phyloP scores from a whole-genome alignment of 2,888 invertebrate species.

The Troglohyphantes excavatus region DNA sequence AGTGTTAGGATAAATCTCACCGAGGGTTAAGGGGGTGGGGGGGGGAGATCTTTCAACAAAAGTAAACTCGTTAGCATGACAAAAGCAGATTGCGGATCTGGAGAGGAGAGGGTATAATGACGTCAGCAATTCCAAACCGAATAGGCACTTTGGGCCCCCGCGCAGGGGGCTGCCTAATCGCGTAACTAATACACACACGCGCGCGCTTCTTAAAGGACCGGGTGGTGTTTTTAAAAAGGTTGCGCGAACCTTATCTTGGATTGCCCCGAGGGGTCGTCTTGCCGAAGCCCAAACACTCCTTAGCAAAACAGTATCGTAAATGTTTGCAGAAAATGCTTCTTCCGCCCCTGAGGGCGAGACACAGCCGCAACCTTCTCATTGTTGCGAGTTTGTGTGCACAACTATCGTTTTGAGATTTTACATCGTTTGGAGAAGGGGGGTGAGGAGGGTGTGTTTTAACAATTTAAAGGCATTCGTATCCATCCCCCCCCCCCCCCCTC shows the following conservation, averaged over 20 bases:
- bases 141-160: conserved; percentile 55
- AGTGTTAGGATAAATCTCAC: background rate
- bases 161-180: conserved; percentile 51
- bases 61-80: conserved; percentile 78
- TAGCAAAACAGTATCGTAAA: conserved; percentile 71
- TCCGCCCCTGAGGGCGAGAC: conserved; percentile 12
- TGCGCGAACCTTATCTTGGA: background rate
- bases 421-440: background rate
- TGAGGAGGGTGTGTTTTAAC: conserved; percentile 21
- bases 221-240: conserved; percentile 58
- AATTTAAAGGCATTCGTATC: conserved; percentile 45
- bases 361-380: background rate
- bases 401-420: background rate
- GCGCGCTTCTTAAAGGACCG: background rate
- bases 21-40: background rate
- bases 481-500: conserved; percentile 2
- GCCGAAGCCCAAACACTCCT: conserved; percentile 66
- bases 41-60: conserved; percentile 57
- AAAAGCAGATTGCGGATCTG: conserved; percentile 67
- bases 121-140: conserved; percentile 62
- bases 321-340: conserved; percentile 64
- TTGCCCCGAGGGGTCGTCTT: conserved; percentile 69
- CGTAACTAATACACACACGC: conserved; percentile 59
- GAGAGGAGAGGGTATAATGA: conserved; percentile 43
- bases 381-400: conserved; percentile 28